Conservation (phyloP, 2,113 vertebrate species). For the Onychostoma macrolepis region DNA sequence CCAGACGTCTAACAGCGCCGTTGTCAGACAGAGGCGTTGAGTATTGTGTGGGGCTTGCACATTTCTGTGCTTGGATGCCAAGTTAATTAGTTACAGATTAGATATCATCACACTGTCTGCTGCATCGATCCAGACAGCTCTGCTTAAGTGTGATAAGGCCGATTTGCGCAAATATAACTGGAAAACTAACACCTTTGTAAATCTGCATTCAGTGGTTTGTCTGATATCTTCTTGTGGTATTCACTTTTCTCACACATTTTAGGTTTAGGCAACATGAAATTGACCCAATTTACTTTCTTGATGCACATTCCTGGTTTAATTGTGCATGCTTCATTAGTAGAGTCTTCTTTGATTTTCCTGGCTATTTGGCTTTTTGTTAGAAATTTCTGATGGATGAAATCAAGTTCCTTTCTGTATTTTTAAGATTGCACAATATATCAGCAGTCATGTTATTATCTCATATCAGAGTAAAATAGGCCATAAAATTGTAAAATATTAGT, state of each 20-base stretch:
- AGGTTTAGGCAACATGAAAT: not conserved
- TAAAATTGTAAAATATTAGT: not conserved
- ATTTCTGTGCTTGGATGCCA: constrained; percentile 32
- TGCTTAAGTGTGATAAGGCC: constrained; percentile 48
- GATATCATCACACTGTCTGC: constrained; percentile 44
- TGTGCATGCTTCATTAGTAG: not conserved
- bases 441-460: not conserved
- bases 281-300: not conserved
- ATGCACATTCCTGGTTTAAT: not conserved
- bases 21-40: not conserved
- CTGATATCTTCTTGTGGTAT: not conserved
- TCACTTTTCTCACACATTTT: not conserved
- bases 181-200: not conserved
- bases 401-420: too few species aligned
- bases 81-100: constrained; percentile 58
- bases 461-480: not conserved
- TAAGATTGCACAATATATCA: not conserved
- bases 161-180: constrained; percentile 31
- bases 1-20: constrained; percentile 1
- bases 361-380: not conserved
- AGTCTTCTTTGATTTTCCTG: not conserved
- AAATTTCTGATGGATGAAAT: too few species aligned
- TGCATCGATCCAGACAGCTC: constrained; percentile 40
- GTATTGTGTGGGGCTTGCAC: constrained; percentile 19
- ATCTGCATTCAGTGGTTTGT: not conserved